Evolutionary conservation across 2,888 invertebrate genomes (phyloP).

Genomic region (Cerastis leucographa): DNA sequence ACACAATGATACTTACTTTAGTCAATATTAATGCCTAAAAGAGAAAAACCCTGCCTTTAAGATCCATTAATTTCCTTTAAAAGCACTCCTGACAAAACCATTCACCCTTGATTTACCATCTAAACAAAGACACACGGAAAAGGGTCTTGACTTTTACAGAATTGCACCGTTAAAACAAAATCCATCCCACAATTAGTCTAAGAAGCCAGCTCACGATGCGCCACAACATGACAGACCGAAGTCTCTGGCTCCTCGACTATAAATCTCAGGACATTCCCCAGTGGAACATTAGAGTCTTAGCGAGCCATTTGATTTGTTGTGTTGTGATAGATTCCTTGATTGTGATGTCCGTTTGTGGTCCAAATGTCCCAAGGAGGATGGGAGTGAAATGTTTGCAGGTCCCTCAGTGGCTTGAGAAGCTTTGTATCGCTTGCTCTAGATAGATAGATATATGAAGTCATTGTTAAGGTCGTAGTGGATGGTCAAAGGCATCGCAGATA

Average conservation of each 20-base stretch:
- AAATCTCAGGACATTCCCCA: slow-evolving; percentile 55
- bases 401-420: neutral
- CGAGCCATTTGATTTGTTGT: slow-evolving; percentile 57
- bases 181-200: slow-evolving; percentile 53
- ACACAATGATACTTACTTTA: neutral
- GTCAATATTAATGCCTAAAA: neutral
- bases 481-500: neutral
- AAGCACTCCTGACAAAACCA: neutral
- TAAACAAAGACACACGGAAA: slow-evolving; percentile 12
- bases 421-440: neutral
- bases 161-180: slow-evolving; percentile 14
- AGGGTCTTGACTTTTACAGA: slow-evolving; percentile 14
- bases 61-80: slow-evolving; percentile 2
- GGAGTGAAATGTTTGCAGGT: slow-evolving; percentile 31
- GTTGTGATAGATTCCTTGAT: slow-evolving; percentile 39
- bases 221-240: slow-evolving; percentile 36
- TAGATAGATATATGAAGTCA: slow-evolving; percentile 1
- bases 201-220: slow-evolving; percentile 40
- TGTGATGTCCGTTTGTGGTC: slow-evolving; percentile 38
- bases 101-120: neutral
- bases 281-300: slow-evolving; percentile 51
- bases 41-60: neutral
- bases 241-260: slow-evolving; percentile 46
- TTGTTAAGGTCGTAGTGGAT: neutral
- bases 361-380: slow-evolving; percentile 11